Conservation (phyloP, 2,797 vertebrate genomes). For the Leptoclinus maculatus region DNA sequence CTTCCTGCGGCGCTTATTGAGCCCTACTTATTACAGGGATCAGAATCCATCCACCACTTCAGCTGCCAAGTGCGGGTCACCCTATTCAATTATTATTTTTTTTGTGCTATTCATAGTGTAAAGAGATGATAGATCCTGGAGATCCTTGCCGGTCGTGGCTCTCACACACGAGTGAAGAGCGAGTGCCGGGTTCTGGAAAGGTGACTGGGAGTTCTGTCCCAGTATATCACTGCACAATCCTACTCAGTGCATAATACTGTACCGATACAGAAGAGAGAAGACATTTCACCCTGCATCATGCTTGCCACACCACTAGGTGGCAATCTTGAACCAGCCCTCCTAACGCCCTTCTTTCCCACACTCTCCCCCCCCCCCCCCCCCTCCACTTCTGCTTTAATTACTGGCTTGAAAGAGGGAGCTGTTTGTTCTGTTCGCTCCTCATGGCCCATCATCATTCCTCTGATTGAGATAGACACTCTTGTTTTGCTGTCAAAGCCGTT, state of each 20-base stretch:
- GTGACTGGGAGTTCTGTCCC: conserved; percentile 25
- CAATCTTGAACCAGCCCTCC: conserved; percentile 65
- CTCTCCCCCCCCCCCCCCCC: conserved; percentile 35
- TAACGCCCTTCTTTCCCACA: conserved; percentile 59
- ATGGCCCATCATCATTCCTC: conserved; percentile 58
- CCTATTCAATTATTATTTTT: conserved; percentile 61
- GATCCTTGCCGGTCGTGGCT: conserved; percentile 13
- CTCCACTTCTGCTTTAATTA: conserved; percentile 71
- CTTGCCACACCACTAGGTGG: conserved; percentile 73
- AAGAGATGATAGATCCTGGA: conserved; percentile 56
- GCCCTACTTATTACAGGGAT: conserved; percentile 75
- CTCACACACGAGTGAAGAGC: background rate
- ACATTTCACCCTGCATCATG: conserved; percentile 40
- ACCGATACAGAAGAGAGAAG: background rate
- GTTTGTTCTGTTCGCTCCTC: conserved; percentile 70
- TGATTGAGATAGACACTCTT: conserved; percentile 65
- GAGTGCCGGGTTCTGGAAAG: conserved; percentile 14
- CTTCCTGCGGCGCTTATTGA: conserved; percentile 72
- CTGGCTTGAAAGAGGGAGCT: conserved; percentile 71
- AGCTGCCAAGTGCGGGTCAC: conserved; percentile 72
- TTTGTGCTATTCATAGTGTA: conserved; percentile 48
- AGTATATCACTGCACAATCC: background rate
- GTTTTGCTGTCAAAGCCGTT: conserved; percentile 74
- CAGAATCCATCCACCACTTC: conserved; percentile 71
- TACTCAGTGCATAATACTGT: background rate